phyloP scores from a whole-genome alignment of 2,797 vertebrate genomes.

The Rhinella marina region DNA sequence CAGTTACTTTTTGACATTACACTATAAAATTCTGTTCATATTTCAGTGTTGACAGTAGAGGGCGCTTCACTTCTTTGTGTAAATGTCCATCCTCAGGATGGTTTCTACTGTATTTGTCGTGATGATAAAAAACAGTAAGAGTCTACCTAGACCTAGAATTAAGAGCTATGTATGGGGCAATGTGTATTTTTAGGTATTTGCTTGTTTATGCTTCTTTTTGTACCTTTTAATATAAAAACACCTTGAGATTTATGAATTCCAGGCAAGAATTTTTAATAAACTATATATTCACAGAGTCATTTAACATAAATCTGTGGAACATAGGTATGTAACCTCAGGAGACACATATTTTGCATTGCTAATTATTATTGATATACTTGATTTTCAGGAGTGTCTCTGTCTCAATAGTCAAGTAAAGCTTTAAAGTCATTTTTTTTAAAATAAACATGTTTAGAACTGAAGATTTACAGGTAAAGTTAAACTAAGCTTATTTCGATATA shows the following conservation, averaged over 20 bases:
- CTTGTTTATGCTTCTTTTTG: no score
- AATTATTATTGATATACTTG: not conserved
- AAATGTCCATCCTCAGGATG: not conserved
- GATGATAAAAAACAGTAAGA: no score
- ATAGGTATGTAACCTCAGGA: no score
- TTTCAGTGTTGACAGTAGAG: not conserved
- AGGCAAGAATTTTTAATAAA: no score
- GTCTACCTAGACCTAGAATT: not conserved
- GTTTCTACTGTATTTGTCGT: not conserved
- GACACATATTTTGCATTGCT: no score
- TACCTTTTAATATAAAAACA: no score
- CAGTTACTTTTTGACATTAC: not conserved
- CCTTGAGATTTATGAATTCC: no score
- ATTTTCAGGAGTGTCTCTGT: not conserved
- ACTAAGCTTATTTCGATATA: slow-evolving; percentile 64
- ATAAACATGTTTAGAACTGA: not conserved
- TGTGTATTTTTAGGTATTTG: not conserved
- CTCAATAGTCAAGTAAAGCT: not conserved
- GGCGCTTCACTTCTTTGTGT: not conserved
- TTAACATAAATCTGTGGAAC: no score
- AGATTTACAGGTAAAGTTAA: slow-evolving; percentile 58
- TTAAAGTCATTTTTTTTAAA: not conserved
- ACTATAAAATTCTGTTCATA: not conserved
- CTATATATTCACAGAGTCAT: no score
- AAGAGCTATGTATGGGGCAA: not conserved